These are phyloP conservation scores for Molorchus minor DNA, from an alignment of 2,888 invertebrate species.

Conservation along the genomic window DNA sequence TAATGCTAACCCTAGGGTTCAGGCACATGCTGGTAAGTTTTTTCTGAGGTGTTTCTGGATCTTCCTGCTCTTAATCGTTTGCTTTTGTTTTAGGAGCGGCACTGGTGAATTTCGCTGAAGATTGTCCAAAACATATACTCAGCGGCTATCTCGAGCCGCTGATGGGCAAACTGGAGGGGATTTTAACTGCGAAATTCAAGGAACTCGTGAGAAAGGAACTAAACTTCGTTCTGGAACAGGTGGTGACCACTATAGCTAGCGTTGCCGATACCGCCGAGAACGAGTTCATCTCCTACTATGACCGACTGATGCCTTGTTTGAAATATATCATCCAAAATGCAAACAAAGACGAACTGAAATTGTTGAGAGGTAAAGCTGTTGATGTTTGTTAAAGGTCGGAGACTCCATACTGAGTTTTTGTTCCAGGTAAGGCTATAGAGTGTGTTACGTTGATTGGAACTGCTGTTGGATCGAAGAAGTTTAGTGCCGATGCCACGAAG, in stretches of 20 bases:
- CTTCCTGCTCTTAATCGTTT: not conserved
- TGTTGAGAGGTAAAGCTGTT: slow-evolving; percentile 76
- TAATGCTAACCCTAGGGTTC: slow-evolving; percentile 90
- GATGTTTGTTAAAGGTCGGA: not conserved
- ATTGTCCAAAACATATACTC: slow-evolving; percentile 94
- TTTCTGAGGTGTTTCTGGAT: not conserved
- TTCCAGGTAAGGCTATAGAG: slow-evolving; percentile 89
- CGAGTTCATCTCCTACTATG: slow-evolving; percentile 94
- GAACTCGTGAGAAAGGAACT: slow-evolving; percentile 94
- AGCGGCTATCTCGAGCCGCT: slow-evolving; percentile 90
- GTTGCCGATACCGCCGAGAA: slow-evolving; percentile 98
- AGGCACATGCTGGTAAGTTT: slow-evolving; percentile 75
- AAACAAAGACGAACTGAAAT: slow-evolving; percentile 83
- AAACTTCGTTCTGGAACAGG: slow-evolving; percentile 96
- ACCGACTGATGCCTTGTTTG: slow-evolving; percentile 90
- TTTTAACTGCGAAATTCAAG: slow-evolving; percentile 91
- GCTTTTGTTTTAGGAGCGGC: slow-evolving; percentile 78
- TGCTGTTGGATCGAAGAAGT: slow-evolving; percentile 85
- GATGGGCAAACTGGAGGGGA: slow-evolving; percentile 89
- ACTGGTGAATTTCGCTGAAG: slow-evolving; percentile 98
- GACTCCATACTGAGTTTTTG: slow-evolving; percentile 4
- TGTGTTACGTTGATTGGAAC: slow-evolving; percentile 97
- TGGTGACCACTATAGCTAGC: slow-evolving; percentile 98
- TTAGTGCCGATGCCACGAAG: slow-evolving; percentile 90
- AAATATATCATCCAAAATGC: slow-evolving; percentile 98